Conservation (phyloP, 2,888 invertebrate genomes). For the Pheosia tremula region DNA sequence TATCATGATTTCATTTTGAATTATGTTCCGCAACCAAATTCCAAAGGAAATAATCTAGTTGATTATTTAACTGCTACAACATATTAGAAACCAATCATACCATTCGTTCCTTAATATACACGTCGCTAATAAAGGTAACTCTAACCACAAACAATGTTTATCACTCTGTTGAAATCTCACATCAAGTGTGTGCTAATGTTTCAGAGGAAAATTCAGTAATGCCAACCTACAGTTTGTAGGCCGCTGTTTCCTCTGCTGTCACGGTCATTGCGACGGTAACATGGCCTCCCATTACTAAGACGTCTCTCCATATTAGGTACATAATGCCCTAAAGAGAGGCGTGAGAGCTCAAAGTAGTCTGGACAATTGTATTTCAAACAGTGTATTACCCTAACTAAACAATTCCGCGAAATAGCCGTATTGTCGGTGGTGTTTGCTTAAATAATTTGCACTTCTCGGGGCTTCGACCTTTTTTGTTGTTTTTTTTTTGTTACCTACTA, state of each 20-base stretch:
- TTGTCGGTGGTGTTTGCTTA: slow-evolving; percentile 61
- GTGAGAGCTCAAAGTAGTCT: slow-evolving; percentile 41
- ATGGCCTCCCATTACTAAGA: slow-evolving; percentile 28
- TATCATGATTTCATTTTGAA: too few relatives aligned
- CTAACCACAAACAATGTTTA: slow-evolving; percentile 5
- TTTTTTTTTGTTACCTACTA: slow-evolving; percentile 23
- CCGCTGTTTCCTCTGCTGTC: slow-evolving; percentile 61
- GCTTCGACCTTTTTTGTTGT: slow-evolving; percentile 35
- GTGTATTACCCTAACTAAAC: slow-evolving; percentile 65
- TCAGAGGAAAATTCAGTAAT: slow-evolving; percentile 59
- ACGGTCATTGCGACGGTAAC: slow-evolving; percentile 50
- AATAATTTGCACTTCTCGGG: slow-evolving; percentile 61
- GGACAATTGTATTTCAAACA: slow-evolving; percentile 45
- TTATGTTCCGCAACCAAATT: too few relatives aligned
- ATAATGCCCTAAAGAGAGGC: slow-evolving; percentile 11
- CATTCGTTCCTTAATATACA: too few relatives aligned
- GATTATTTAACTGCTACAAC: too few relatives aligned
- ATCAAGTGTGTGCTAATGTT: slow-evolving; percentile 21
- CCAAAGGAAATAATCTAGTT: too few relatives aligned
- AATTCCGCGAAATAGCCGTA: slow-evolving; percentile 58
- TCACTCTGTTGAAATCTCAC: slow-evolving; percentile 12
- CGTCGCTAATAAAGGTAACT: background rate
- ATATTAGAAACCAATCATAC: too few relatives aligned
- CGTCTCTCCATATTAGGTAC: slow-evolving; percentile 10
- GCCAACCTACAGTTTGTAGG: slow-evolving; percentile 55